phyloP scores from a whole-genome alignment of 2,888 invertebrate species.

The Rhagophthalmus giganteus region DNA sequence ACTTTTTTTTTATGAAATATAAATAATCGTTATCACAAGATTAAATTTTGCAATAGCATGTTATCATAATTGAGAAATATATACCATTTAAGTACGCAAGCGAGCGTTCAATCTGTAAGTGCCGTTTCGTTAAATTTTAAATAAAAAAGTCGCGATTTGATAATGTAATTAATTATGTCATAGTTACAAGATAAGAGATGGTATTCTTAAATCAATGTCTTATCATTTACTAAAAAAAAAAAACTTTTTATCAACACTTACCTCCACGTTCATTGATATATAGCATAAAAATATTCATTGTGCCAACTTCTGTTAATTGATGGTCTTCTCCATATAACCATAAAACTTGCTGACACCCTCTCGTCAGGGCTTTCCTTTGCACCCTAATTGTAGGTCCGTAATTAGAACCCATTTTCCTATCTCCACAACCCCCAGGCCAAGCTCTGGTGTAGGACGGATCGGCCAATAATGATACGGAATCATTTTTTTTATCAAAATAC shows the following conservation, averaged over 20 bases:
- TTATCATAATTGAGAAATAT: no score
- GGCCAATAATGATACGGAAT: slow-evolving; percentile 80
- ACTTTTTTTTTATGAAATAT: slow-evolving; percentile 1
- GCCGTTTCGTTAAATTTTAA: no score
- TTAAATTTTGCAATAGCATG: neutral
- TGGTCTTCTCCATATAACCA: slow-evolving; percentile 96
- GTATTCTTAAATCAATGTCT: no score
- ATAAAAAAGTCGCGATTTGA: no score
- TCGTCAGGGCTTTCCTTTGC: slow-evolving; percentile 72
- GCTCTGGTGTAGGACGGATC: slow-evolving; percentile 86
- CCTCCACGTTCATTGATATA: slow-evolving; percentile 88
- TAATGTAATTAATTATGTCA: no score
- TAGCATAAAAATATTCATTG: slow-evolving; percentile 96
- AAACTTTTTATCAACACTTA: slow-evolving; percentile 47
- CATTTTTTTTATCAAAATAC: slow-evolving; percentile 74
- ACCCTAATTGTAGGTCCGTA: slow-evolving; percentile 86
- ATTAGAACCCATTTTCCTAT: slow-evolving; percentile 93
- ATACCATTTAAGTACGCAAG: no score
- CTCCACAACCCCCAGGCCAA: slow-evolving; percentile 94
- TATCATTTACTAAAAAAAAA: no score
- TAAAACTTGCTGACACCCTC: slow-evolving; percentile 90
- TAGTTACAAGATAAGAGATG: slow-evolving; percentile 12
- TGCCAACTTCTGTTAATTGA: slow-evolving; percentile 94
- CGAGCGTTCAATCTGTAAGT: no score
- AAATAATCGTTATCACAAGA: slow-evolving; percentile 6